Percentiles rank a stretch among this genome's conserved stretches.
phyloP scores from a whole-genome alignment of 53 echinoderm and acorn worm species.

The Crossaster papposus region DNA sequence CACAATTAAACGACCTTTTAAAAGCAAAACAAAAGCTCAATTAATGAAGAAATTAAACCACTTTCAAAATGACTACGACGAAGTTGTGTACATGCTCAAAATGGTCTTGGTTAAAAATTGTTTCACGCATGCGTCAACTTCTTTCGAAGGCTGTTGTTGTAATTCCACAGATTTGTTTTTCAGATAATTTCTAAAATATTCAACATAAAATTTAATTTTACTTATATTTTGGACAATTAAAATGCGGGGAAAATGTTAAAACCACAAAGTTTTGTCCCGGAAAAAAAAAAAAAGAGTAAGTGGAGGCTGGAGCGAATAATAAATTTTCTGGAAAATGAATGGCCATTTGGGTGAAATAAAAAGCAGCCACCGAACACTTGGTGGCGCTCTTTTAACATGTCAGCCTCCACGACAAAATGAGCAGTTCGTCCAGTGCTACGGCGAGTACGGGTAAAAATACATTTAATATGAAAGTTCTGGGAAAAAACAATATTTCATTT shows the following conservation, averaged over 20 bases:
- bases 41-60: too few species aligned
- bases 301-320: too few species aligned
- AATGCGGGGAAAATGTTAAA: too few species aligned
- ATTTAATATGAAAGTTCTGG: neutral
- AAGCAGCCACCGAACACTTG: neutral
- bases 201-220: too few species aligned
- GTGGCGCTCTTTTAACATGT: slow-evolving; percentile 43
- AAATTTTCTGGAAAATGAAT: neutral
- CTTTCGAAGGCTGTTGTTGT: neutral
- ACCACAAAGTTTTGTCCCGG: too few species aligned
- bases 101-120: neutral
- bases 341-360: neutral
- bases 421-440: slow-evolving; percentile 21
- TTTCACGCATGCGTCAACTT: slow-evolving; percentile 8
- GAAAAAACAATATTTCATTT: neutral
- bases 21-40: neutral
- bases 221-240: too few species aligned
- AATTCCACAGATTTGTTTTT: neutral
- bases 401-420: slow-evolving; percentile 39
- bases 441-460: neutral
- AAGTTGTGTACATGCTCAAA: neutral
- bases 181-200: neutral
- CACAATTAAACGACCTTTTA: neutral
- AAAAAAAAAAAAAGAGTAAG: too few species aligned
- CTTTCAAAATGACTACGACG: too few species aligned